phyloP scores from a whole-genome alignment of 2,888 invertebrate genomes.

The Aplocera efformata region DNA sequence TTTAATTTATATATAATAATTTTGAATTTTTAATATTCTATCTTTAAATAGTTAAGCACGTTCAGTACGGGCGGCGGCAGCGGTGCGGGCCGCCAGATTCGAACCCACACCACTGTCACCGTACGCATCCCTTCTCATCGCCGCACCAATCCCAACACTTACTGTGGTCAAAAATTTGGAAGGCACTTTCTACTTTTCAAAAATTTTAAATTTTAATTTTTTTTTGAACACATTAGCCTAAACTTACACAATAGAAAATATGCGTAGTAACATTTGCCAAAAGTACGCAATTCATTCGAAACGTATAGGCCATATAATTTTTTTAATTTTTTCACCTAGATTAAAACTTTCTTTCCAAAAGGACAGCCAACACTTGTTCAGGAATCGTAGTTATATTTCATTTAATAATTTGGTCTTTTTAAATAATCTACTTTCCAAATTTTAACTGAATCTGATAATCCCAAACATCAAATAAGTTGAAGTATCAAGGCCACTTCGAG shows the following conservation, averaged over 20 bases:
- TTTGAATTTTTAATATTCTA: slow-evolving; percentile 79
- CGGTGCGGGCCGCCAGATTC: slow-evolving; percentile 4
- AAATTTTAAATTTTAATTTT: slow-evolving; percentile 74
- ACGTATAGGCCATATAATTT: slow-evolving; percentile 76
- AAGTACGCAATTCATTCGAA: slow-evolving; percentile 77
- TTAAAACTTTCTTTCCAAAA: slow-evolving; percentile 72
- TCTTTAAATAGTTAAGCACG: slow-evolving; percentile 73
- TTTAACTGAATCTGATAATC: slow-evolving; percentile 72
- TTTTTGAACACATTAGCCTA: slow-evolving; percentile 89
- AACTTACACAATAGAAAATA: slow-evolving; percentile 82
- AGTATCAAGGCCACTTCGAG: slow-evolving; percentile 80
- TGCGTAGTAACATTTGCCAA: slow-evolving; percentile 80
- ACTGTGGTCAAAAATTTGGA: slow-evolving; percentile 84
- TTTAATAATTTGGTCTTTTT: slow-evolving; percentile 72
- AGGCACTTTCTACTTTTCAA: slow-evolving; percentile 90
- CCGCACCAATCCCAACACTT: slow-evolving; percentile 81
- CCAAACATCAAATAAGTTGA: slow-evolving; percentile 72
- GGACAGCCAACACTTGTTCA: slow-evolving; percentile 76
- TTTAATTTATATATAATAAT: slow-evolving; percentile 79
- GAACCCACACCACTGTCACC: slow-evolving; percentile 9
- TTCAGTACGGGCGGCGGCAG: slow-evolving; percentile 42
- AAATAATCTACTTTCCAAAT: slow-evolving; percentile 76
- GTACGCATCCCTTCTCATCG: slow-evolving; percentile 53
- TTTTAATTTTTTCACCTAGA: slow-evolving; percentile 60
- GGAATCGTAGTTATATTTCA: slow-evolving; percentile 66